Evolutionary conservation across 2,113 vertebrate genomes (phyloP).

Genomic region (Oncorhynchus kisutch): DNA sequence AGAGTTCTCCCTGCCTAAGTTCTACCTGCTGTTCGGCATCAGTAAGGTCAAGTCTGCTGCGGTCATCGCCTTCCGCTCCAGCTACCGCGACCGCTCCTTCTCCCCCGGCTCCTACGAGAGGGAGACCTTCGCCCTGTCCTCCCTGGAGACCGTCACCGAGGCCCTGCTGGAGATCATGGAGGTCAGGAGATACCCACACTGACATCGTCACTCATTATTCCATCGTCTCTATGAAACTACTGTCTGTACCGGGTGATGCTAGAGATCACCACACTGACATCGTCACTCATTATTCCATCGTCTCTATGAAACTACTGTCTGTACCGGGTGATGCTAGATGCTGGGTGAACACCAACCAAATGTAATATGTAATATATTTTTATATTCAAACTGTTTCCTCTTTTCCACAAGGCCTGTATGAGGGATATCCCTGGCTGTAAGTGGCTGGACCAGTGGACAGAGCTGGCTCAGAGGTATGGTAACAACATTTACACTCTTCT

Average conservation of each 20-base stretch:
- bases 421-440: slow-evolving; percentile 87
- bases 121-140: slow-evolving; percentile 87
- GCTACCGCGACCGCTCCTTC: slow-evolving; percentile 86
- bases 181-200: slow-evolving; percentile 57
- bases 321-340: no score
- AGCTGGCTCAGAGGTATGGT: slow-evolving; percentile 84
- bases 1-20: slow-evolving; percentile 88
- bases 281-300: no score
- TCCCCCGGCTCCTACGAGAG: slow-evolving; percentile 88
- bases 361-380: no score
- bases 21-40: slow-evolving; percentile 88
- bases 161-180: slow-evolving; percentile 92
- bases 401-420: slow-evolving; percentile 80
- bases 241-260: no score
- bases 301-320: no score
- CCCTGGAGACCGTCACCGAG: slow-evolving; percentile 86
- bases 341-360: no score
- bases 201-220: background rate
- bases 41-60: slow-evolving; percentile 90
- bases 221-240: background rate
- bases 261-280: no score
- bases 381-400: background rate
- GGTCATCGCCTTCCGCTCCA: slow-evolving; percentile 89
- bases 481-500: background rate
- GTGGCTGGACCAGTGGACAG: slow-evolving; percentile 90